phyloP scores from a whole-genome alignment of 2,888 invertebrate genomes.

The Thereva unica region DNA sequence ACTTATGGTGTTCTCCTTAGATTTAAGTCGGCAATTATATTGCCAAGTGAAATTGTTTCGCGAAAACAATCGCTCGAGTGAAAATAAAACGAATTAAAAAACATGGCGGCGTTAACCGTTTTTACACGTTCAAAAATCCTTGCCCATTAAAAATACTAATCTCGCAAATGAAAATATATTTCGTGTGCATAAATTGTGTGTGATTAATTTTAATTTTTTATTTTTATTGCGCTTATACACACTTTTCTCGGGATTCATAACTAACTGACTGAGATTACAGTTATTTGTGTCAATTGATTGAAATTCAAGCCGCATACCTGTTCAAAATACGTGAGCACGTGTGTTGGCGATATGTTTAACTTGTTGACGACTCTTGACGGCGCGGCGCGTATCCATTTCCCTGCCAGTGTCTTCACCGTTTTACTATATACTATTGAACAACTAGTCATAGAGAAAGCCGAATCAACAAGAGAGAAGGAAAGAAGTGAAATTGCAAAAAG shows the following conservation, averaged over 20 bases:
- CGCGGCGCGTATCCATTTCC: slow-evolving; percentile 19
- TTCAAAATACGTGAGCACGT: slow-evolving; percentile 28
- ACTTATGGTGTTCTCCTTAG: too few species aligned
- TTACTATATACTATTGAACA: slow-evolving; percentile 3
- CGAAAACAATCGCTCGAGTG: too few species aligned
- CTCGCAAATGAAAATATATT: too few species aligned
- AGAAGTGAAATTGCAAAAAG: too few species aligned
- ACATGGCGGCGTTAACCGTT: too few species aligned
- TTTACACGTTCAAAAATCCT: too few species aligned
- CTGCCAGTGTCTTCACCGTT: background rate
- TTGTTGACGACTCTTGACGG: background rate
- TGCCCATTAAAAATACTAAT: too few species aligned
- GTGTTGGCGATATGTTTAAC: background rate
- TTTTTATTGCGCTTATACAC: slow-evolving; percentile 3
- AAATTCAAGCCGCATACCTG: slow-evolving; percentile 25
- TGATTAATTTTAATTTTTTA: slow-evolving; percentile 8
- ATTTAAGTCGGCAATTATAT: too few species aligned
- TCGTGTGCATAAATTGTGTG: background rate
- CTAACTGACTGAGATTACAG: slow-evolving; percentile 10
- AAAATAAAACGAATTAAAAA: too few species aligned
- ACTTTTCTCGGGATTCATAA: slow-evolving; percentile 6
- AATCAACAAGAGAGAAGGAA: too few species aligned
- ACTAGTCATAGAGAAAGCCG: slow-evolving; percentile 8
- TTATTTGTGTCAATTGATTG: slow-evolving; percentile 36
- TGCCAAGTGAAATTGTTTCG: too few species aligned